Evolutionary conservation across 2,113 vertebrate species (phyloP), one percentile per base, ranked within the genome.

Genomic region (Tonatia bakeri): DNA sequence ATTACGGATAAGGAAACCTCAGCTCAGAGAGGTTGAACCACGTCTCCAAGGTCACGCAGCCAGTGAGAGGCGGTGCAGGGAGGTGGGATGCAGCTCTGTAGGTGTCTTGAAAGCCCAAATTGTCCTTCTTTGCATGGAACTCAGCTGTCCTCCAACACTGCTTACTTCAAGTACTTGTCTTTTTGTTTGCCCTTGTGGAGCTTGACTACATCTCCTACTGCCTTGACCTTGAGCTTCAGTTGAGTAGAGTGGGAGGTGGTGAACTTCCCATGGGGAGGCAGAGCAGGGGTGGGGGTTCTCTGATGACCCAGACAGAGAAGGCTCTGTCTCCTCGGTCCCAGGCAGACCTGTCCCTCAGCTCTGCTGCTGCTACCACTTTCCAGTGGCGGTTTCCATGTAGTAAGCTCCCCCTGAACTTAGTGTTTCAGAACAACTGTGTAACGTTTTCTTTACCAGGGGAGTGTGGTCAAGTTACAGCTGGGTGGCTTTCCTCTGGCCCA

Each of bases 351-450:
- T 13, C 10, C 45, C 43, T 52, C 65, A 1, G 65, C 52, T 52
- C 6, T 0, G 43, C 16, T 3, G 0, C 36, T 20, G 54, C 67
- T 12, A 22, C 20, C 11, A 0, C 11, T 26, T 20, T n/a, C 26
- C 36, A 1, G 76, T 11, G 15, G 33, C 2, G 5, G 0, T 1
- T 6, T 19, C 64, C 28, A 1, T 12, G 1, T 9, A 2, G 65
- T 24, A 33, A 28, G 64, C 56, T 38, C 45, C n/a, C 33, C 72
- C 5, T 26, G 14, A 54, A 40, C 26, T 17, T 43, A 8, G 28
- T 4, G 36, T 15, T 8, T 67, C 43, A 8, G 43, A 40, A 24
- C 6, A 19, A 56, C 17, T 15, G 6, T 80, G 1, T 45, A 72
- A 19, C 22, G 15, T 13, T n/a, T 59, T 56, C 24, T 40, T 80